Evolutionary conservation across 2,888 invertebrate genomes (phyloP).

Genomic region (Polydrusus tereticollis): DNA sequence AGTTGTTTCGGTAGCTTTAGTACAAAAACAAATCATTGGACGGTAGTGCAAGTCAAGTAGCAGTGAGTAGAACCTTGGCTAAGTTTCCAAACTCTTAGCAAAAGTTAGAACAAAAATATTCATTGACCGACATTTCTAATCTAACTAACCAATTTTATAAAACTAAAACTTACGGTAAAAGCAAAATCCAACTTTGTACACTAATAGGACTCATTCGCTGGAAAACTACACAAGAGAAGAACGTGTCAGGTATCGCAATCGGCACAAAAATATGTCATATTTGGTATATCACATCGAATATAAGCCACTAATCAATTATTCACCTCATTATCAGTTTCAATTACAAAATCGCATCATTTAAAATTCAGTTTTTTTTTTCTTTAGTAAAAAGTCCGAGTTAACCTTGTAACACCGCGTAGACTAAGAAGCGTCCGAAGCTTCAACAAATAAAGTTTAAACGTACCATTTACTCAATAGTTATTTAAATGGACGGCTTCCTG

Average conservation of each 20-base stretch:
- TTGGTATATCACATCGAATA: not conserved
- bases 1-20: too few relatives aligned
- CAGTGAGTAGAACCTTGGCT: too few relatives aligned
- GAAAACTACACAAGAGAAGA: not conserved
- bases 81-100: too few relatives aligned
- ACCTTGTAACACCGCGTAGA: conserved; percentile 18
- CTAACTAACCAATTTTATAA: not conserved
- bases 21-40: too few relatives aligned
- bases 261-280: not conserved
- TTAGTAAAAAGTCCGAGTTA: not conserved
- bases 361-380: too few relatives aligned
- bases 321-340: not conserved
- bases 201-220: not conserved
- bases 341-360: not conserved
- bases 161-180: not conserved
- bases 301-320: not conserved
- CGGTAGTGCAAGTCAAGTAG: too few relatives aligned
- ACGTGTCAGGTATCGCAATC: not conserved
- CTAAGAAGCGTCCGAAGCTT: conserved; percentile 26
- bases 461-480: conserved; percentile 44
- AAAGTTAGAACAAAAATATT: too few relatives aligned
- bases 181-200: not conserved
- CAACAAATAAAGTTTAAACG: conserved; percentile 38
- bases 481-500: conserved; percentile 64
- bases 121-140: not conserved